A percentile compares a stretch with the other conserved stretches of the same genome.
Conservation (phyloP, 2,113 vertebrate species). For the Muscicapa adusta region DNA sequence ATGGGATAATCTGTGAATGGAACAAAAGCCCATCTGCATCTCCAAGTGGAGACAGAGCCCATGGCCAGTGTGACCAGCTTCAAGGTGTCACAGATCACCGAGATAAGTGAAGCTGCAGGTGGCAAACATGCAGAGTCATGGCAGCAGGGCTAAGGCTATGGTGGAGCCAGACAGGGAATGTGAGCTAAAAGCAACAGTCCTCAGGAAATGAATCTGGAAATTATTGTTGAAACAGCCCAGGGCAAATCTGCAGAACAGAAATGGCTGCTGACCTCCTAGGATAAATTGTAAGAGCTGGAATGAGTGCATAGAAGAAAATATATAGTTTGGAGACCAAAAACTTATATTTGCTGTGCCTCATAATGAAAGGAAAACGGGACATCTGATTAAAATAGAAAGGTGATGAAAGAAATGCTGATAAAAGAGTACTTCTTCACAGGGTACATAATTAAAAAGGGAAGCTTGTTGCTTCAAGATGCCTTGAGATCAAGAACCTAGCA, state of each 20-base stretch:
- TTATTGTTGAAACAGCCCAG: slow-evolving; percentile 39
- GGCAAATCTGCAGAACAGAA: slow-evolving; percentile 34
- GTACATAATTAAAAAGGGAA: background rate
- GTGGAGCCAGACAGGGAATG: background rate
- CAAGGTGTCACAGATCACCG: background rate
- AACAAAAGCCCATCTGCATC: background rate
- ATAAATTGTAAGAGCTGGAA: slow-evolving; percentile 1
- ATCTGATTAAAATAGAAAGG: slow-evolving; percentile 32
- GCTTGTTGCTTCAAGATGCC: background rate
- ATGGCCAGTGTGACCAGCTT: background rate
- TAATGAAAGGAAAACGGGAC: background rate
- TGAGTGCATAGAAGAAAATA: background rate
- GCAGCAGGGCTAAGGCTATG: background rate
- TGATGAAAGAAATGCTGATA: slow-evolving; percentile 28
- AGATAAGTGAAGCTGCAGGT: background rate
- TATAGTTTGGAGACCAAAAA: background rate
- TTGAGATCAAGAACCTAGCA: background rate
- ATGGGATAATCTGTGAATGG: background rate
- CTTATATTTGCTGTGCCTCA: background rate
- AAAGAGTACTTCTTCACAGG: background rate
- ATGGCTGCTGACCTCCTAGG: slow-evolving; percentile 20
- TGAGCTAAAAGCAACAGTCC: background rate
- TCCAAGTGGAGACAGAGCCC: background rate
- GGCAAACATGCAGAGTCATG: background rate
- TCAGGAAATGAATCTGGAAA: slow-evolving; percentile 50